Percentiles rank a stretch among this genome's conserved stretches.
Evolutionary conservation across 1,140 invertebrate species (phyloP).

Genomic region (Drosophila nikananu): DNA sequence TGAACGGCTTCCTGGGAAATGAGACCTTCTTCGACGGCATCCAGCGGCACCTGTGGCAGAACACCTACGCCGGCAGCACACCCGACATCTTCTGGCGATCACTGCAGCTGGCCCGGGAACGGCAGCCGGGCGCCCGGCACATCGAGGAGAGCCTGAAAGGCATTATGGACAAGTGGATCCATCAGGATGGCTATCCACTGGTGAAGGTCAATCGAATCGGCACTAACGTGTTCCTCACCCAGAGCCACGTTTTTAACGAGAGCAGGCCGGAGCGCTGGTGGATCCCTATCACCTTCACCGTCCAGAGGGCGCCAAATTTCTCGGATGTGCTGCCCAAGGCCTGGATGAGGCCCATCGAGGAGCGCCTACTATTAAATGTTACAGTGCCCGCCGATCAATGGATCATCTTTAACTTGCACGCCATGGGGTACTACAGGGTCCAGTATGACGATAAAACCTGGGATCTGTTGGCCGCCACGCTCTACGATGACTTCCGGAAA

Average conservation of each 20-base stretch:
- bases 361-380: slow-evolving; percentile 67
- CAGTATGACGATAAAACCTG: slow-evolving; percentile 90
- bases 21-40: slow-evolving; percentile 89
- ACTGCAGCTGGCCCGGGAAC: slow-evolving; percentile 87
- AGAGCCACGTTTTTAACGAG: slow-evolving; percentile 79
- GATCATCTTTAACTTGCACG: slow-evolving; percentile 87
- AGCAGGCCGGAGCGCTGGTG: slow-evolving; percentile 84
- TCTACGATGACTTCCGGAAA: slow-evolving; percentile 85
- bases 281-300: slow-evolving; percentile 88
- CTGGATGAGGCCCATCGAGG: slow-evolving; percentile 86
- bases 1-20: slow-evolving; percentile 92
- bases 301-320: slow-evolving; percentile 87
- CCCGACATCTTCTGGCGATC: slow-evolving; percentile 92
- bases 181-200: slow-evolving; percentile 92
- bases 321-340: slow-evolving; percentile 86
- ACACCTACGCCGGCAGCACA: slow-evolving; percentile 88
- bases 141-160: slow-evolving; percentile 81
- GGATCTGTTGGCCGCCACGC: slow-evolving; percentile 86
- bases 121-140: slow-evolving; percentile 78
- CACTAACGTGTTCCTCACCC: slow-evolving; percentile 82
- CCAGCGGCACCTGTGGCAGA: slow-evolving; percentile 87
- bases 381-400: slow-evolving; percentile 85
- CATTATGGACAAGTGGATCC: slow-evolving; percentile 93
- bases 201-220: slow-evolving; percentile 88
- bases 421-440: slow-evolving; percentile 89